These are phyloP conservation scores for Ceraclea dissimilis DNA, from an alignment of 2,888 invertebrate genomes.

Conservation along the genomic window DNA sequence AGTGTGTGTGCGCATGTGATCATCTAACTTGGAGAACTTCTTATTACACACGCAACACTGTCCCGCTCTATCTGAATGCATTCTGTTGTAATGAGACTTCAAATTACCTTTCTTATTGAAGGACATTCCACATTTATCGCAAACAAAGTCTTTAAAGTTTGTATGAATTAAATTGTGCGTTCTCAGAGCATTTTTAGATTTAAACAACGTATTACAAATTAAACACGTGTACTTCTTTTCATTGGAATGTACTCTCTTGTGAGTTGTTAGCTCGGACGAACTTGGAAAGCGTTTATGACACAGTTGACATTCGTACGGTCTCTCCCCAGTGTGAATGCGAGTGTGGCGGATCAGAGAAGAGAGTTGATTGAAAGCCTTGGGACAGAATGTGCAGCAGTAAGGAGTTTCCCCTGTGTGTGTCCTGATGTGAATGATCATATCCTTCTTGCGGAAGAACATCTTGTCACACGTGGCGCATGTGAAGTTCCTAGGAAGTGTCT, in stretches of 20 bases:
- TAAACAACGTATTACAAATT: conserved; percentile 14
- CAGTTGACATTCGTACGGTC: conserved; percentile 37
- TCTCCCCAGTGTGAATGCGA: conserved; percentile 41
- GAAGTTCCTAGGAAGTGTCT: conserved; percentile 2
- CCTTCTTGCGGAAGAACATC: conserved; percentile 19
- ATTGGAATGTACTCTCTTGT: conserved; percentile 39
- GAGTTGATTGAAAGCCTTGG: conserved; percentile 28
- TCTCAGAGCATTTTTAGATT: conserved; percentile 18
- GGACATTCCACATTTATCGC: conserved; percentile 32
- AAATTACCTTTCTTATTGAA: conserved; percentile 22
- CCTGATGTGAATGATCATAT: conserved; percentile 18
- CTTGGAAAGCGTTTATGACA: conserved; percentile 40
- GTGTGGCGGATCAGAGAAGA: conserved; percentile 38
- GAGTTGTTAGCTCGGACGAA: conserved; percentile 35
- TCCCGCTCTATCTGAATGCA: conserved; percentile 23
- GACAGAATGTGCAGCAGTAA: conserved; percentile 35
- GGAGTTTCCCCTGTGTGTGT: conserved; percentile 22
- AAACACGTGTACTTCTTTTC: conserved; percentile 27
- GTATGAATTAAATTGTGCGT: conserved; percentile 36
- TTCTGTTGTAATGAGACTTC: conserved; percentile 19
- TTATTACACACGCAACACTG: conserved; percentile 47
- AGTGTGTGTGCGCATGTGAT: conserved; percentile 51
- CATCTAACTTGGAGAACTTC: conserved; percentile 47
- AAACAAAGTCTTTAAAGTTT: conserved; percentile 40
- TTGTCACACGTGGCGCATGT: conserved; percentile 19